A percentile compares a stretch with the other conserved stretches of the same genome.
Conservation (phyloP, 2,113 vertebrate genomes). For the Callaeas wilsoni region DNA sequence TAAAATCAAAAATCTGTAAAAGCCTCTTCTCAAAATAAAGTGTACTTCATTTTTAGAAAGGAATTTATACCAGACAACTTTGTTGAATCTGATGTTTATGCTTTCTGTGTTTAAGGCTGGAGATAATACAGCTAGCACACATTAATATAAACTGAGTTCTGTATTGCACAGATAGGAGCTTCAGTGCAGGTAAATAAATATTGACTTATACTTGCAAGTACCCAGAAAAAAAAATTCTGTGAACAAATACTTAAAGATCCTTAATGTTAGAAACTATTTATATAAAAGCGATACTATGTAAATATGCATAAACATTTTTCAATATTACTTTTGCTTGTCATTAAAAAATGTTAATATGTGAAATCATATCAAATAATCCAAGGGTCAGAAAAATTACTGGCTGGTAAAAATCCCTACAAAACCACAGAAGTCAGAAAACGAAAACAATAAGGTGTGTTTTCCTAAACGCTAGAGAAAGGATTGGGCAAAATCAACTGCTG, state of each 20-base stretch:
- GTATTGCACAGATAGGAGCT: neutral
- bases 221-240: neutral
- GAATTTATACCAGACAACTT: neutral
- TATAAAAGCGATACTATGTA: neutral
- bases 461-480: neutral
- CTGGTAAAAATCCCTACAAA: neutral
- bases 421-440: neutral
- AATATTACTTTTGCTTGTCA: neutral
- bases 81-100: neutral
- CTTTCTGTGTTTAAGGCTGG: neutral
- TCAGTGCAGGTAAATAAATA: neutral
- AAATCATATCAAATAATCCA: neutral
- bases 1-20: neutral
- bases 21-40: neutral
- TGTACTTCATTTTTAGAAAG: neutral
- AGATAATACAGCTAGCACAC: neutral
- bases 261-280: neutral
- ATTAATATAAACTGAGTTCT: neutral
- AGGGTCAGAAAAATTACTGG: neutral
- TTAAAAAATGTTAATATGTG: neutral
- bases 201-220: neutral
- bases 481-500: neutral
- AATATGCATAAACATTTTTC: neutral
- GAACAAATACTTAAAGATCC: neutral
- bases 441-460: neutral